These are phyloP conservation scores for Tetrao urogallus DNA, from an alignment of 2,113 vertebrate species.

Conservation along the genomic window DNA sequence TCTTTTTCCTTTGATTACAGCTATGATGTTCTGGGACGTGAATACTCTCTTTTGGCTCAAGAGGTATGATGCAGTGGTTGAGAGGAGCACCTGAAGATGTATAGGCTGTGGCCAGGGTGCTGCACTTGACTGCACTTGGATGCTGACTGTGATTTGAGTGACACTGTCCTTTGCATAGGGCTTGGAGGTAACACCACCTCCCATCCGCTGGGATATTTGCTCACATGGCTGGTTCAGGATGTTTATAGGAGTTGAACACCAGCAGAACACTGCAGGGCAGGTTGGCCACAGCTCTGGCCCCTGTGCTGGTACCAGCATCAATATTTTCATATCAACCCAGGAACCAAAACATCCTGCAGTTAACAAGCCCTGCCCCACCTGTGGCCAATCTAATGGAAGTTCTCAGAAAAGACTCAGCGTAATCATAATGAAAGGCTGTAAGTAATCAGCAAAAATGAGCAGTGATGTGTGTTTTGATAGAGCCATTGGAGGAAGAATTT, in stretches of 20 bases:
- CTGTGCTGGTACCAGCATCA: background rate
- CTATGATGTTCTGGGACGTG: background rate
- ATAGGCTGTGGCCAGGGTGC: background rate
- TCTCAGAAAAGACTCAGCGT: background rate
- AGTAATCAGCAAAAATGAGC: background rate
- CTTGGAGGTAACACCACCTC: background rate
- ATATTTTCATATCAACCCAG: background rate
- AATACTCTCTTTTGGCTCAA: background rate
- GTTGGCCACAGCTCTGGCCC: background rate
- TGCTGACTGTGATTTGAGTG: background rate
- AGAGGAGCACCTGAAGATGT: background rate
- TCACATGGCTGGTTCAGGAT: background rate
- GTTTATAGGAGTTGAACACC: background rate
- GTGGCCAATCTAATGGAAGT: background rate
- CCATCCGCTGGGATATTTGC: background rate
- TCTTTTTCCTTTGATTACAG: conserved; percentile 18
- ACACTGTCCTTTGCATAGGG: background rate
- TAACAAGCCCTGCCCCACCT: background rate
- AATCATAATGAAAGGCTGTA: background rate
- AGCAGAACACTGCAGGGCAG: background rate
- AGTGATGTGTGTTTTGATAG: background rate
- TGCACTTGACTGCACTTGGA: background rate
- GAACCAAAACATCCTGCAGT: background rate
- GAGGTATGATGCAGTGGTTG: background rate
- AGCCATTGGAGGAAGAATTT: background rate